These are phyloP conservation scores for Siniperca chuatsi DNA, from an alignment of 2,113 vertebrate genomes.

Conservation along the genomic window DNA sequence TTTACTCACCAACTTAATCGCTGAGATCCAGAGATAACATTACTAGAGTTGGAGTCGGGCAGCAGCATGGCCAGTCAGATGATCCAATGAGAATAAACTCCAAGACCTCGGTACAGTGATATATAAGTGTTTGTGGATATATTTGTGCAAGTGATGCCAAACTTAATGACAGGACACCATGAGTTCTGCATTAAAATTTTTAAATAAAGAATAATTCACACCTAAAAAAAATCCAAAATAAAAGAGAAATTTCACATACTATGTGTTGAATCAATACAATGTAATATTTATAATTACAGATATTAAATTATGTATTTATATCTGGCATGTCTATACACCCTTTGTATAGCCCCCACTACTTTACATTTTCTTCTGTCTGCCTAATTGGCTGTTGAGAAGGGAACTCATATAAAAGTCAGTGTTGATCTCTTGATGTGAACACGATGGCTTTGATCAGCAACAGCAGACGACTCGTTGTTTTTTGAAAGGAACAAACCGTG, in stretches of 20 bases:
- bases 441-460: constrained; percentile 42
- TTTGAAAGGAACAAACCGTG: constrained; percentile 24
- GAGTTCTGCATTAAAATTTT: constrained; percentile 73
- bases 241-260: constrained; percentile 76
- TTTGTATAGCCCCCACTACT: constrained; percentile 47
- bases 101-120: not conserved
- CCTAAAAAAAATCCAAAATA: constrained; percentile 75
- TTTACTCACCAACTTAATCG: not conserved
- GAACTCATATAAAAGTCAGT: constrained; percentile 51
- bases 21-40: not conserved
- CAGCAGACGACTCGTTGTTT: not conserved
- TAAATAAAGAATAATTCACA: constrained; percentile 83
- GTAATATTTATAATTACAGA: constrained; percentile 80
- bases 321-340: constrained; percentile 77
- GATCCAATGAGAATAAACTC: not conserved
- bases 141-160: not conserved
- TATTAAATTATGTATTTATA: constrained; percentile 78
- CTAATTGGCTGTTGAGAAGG: constrained; percentile 54
- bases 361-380: constrained; percentile 34
- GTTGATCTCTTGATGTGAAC: constrained; percentile 30
- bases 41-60: not conserved
- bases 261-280: constrained; percentile 77
- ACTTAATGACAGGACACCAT: constrained; percentile 66
- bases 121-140: not conserved
- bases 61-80: not conserved